These are phyloP conservation scores for Felis catus DNA, from an alignment of 2,113 vertebrate genomes.

Conservation along the genomic window F.catus_Fca126_mat1.0 CM031413.1:146139001-146139500, in stretches of 20 bases:
- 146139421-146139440: slow-evolving; percentile 10
- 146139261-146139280: neutral
- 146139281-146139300: slow-evolving; percentile 36
- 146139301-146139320: neutral
- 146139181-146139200: slow-evolving; percentile 12
- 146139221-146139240: neutral
- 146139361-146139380: neutral
- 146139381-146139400: neutral
- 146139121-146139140: too few species aligned
- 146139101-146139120: too few species aligned
- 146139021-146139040: too few species aligned
- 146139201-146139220: neutral
- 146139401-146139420: neutral
- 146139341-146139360: neutral
- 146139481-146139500: neutral
- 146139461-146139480: neutral
- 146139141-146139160: neutral
- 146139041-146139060: too few species aligned
- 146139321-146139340: neutral
- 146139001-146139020: too few species aligned
- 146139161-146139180: slow-evolving; percentile 13
- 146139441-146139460: neutral
- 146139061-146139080: too few species aligned
- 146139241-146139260: slow-evolving; percentile 18
- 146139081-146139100: too few species aligned